A percentile compares a stretch with the other conserved stretches of the same genome.
Conservation (phyloP, 1,140 invertebrate species). For the Asbolus verrucosus region DNA sequence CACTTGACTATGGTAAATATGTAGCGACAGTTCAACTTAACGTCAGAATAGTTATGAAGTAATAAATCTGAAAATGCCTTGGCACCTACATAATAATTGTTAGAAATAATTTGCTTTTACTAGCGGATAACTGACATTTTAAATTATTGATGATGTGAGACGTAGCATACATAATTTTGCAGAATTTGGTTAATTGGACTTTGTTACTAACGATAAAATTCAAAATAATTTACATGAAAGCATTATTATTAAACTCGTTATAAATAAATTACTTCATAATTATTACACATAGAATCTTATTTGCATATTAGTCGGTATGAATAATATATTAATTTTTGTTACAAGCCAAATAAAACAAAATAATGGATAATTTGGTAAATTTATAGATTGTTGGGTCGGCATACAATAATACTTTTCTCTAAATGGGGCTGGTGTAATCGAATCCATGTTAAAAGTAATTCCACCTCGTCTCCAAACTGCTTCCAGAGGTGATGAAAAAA, state of each 20-base stretch:
- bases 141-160: slow-evolving; percentile 29
- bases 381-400: too few relatives aligned
- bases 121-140: neutral
- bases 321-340: slow-evolving; percentile 6
- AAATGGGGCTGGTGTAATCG: too few relatives aligned
- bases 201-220: slow-evolving; percentile 30
- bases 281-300: slow-evolving; percentile 18
- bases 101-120: neutral
- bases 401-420: too few relatives aligned
- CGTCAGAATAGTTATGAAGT: too few relatives aligned
- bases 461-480: too few relatives aligned
- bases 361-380: neutral
- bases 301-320: slow-evolving; percentile 32
- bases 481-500: slow-evolving; percentile 14
- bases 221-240: slow-evolving; percentile 17
- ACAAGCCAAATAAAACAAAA: slow-evolving; percentile 6
- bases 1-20: too few relatives aligned
- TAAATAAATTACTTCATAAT: slow-evolving; percentile 30
- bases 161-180: slow-evolving; percentile 13
- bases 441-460: too few relatives aligned
- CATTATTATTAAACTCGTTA: slow-evolving; percentile 35
- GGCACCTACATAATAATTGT: too few relatives aligned
- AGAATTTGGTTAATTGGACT: slow-evolving; percentile 34
- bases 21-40: too few relatives aligned
- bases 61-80: too few relatives aligned